Conservation (phyloP, 2,888 invertebrate genomes). For the Pollenia griseotomentosa region DNA sequence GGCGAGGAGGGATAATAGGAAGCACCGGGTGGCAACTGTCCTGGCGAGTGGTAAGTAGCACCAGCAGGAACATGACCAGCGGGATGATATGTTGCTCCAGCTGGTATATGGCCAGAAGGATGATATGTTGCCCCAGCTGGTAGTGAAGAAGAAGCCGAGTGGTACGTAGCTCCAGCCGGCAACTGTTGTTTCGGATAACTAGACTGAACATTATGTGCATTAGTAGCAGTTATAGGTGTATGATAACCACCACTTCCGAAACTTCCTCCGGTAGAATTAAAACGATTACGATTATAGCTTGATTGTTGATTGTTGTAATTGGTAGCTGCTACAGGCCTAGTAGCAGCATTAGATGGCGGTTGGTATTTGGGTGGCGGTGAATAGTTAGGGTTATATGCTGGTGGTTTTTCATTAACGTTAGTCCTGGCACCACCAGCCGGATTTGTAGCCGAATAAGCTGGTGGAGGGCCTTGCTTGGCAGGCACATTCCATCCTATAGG, state of each 20-base stretch:
- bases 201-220: conserved; percentile 79
- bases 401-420: conserved; percentile 81
- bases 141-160: conserved; percentile 67
- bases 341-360: conserved; percentile 76
- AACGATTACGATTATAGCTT: conserved; percentile 76
- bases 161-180: conserved; percentile 78
- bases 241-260: conserved; percentile 71
- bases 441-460: conserved; percentile 81
- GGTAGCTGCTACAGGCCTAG: conserved; percentile 64
- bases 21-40: conserved; percentile 68
- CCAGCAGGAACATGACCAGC: conserved; percentile 73
- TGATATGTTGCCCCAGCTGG: conserved; percentile 77
- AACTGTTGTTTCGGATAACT: conserved; percentile 79
- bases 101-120: conserved; percentile 71
- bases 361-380: conserved; percentile 80
- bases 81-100: conserved; percentile 74
- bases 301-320: conserved; percentile 62
- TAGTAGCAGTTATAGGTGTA: conserved; percentile 80
- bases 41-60: conserved; percentile 72
- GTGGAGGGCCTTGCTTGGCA: conserved; percentile 82
- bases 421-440: conserved; percentile 81
- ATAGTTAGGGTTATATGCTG: conserved; percentile 79
- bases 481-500: conserved; percentile 83
- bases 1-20: conserved; percentile 76
- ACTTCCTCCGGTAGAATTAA: conserved; percentile 77